Base-by-base conservation (phyloP, 2,113 vertebrate genomes). In the Sialia sialis region DNA sequence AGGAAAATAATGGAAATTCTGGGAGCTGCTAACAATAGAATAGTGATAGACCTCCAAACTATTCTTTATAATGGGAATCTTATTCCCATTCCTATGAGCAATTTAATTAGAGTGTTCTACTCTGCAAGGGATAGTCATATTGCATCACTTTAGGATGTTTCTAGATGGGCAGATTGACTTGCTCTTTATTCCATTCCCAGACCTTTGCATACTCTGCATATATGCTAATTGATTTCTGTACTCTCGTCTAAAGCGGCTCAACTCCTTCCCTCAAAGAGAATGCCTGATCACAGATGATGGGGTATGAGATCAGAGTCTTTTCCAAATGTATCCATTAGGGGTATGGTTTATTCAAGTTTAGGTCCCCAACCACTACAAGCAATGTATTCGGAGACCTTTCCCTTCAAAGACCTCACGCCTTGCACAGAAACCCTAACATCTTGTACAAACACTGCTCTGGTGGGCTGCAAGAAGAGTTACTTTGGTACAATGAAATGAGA, bases 331-430 rank as follows among this genome's bases (percentile, higher is more conserved):
- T 41, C 48, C 32, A 9, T 58, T 52, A 82, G 38, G 22, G 19
- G 4, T n/a, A 25, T 23, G 15, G 13, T 38, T 63, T 51, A 44
- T 67, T 46, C 26, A 59, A 32, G 7, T 78, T 66, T 75, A 25
- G 7, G 27, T 79, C 5, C 15, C 11, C n/a, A 32, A 4, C 18
- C 2, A 0, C 3, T 9, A 17, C 46, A 55, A 55, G 38, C 5
- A 15, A 8, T 18, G 1, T 25, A 13, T 49, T 58, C 92, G 27
- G 46, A 54, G 74, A 39, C 19, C 19, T 93, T 68, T 59, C 46
- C 26, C 49, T 84, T 84, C 55, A 30, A 43, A 46, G 0, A 0
- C 23, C 13, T 77, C 2, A 0, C 62, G 17, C 27, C 13, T 75
- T 70, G 11, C 43, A 58, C 34, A 66, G 39, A 51, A 69, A 22